These are phyloP conservation scores for Myotis pilosus DNA, from an alignment of 2,797 vertebrate species.

Conservation along the genomic window DNA sequence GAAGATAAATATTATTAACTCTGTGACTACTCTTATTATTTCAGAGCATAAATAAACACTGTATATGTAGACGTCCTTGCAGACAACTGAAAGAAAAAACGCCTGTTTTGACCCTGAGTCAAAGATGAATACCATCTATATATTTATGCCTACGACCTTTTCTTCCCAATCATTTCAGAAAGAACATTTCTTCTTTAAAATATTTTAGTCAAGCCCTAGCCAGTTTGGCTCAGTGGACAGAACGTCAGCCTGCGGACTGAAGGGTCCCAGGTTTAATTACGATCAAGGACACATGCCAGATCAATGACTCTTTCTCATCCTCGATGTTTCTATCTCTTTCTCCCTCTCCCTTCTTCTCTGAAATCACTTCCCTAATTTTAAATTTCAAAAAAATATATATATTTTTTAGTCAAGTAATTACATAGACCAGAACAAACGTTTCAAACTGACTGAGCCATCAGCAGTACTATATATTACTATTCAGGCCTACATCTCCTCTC, in stretches of 20 bases:
- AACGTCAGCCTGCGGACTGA: no score
- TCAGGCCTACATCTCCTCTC: not conserved
- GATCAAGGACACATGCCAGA: no score
- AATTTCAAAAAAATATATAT: not conserved
- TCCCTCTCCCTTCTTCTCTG: no score
- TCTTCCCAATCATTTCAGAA: not conserved
- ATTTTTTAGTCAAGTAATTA: not conserved
- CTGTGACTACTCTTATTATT: not conserved
- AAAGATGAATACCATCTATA: not conserved
- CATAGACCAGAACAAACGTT: not conserved
- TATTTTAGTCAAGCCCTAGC: not conserved
- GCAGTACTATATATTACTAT: not conserved
- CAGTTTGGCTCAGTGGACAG: no score
- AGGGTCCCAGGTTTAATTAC: no score
- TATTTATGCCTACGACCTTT: not conserved
- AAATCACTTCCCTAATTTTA: no score
- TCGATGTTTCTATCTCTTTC: no score
- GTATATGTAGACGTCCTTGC: not conserved
- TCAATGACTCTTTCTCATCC: no score
- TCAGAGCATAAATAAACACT: not conserved
- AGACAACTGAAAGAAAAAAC: not conserved
- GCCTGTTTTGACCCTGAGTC: not conserved
- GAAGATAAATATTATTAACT: not conserved
- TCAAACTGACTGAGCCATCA: not conserved
- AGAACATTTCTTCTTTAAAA: constrained; percentile 39